Conservation (phyloP, 1,140 invertebrate genomes). For the Lepidurus apus region DNA sequence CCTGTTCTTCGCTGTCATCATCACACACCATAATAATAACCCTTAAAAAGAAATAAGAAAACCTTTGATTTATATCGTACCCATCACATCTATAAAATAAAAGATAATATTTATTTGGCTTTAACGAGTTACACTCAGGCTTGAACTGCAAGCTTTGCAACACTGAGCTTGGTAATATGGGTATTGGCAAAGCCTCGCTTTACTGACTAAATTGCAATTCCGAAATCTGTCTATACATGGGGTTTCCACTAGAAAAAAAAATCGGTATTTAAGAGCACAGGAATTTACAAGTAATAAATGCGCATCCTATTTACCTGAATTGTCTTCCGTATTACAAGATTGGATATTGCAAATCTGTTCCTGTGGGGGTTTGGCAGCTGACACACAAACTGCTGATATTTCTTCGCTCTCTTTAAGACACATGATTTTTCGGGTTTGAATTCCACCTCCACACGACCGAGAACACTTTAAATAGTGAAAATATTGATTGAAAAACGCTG, state of each 20-base stretch:
- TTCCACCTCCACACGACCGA: not conserved
- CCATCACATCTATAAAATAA: not conserved
- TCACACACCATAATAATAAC: too few relatives aligned
- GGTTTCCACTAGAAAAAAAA: not conserved
- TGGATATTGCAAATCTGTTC: not conserved
- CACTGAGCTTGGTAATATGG: not conserved
- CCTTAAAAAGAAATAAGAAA: too few relatives aligned
- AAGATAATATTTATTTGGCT: not conserved
- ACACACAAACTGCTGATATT: not conserved
- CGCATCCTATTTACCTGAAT: not conserved
- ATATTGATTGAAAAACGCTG: not conserved
- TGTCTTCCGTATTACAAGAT: not conserved
- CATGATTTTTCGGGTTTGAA: not conserved
- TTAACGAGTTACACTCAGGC: not conserved
- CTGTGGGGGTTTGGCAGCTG: not conserved
- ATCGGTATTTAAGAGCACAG: too few relatives aligned
- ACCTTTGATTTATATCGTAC: too few relatives aligned
- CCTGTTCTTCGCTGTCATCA: too few relatives aligned
- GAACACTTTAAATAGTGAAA: not conserved
- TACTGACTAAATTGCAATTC: conserved; percentile 12
- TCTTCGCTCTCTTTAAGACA: not conserved
- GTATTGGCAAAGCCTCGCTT: not conserved
- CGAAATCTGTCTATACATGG: not conserved
- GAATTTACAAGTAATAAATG: too few relatives aligned
- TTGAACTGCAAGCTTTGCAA: conserved; percentile 8